Evolutionary conservation across 2,888 invertebrate genomes (phyloP), one percentile per base, ranked within the genome.

Genomic region (Lasioglossum oenotherae): DNA sequence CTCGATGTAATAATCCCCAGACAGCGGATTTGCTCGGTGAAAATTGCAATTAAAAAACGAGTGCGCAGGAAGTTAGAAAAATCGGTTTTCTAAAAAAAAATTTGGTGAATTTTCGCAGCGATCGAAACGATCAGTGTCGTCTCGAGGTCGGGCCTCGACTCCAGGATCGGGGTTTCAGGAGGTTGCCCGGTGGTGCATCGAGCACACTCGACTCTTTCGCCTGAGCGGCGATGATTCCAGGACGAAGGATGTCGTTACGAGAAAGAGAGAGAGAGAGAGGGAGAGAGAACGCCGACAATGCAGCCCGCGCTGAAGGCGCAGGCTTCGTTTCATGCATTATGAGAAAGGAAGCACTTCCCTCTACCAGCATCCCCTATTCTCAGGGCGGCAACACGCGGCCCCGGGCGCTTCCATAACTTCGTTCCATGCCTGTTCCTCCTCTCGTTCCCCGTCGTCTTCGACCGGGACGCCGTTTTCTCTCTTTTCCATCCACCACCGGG

Each of bases 351-450:
- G 85, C 80, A 85, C 87, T 84, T 83, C 80, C 75, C 76, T 80
- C 86, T 76, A 71, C 79, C 79, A 73, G 79, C 78, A 79, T 84
- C 89, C 82, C 88, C 82, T 87, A 74, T 89, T 88, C 86, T 81
- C 85, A 49, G 85, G 76, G 73, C 80, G 81, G 74, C 80, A 67
- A 38, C 69, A 35, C 69, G 69, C 69, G 74, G 89, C 91, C 81
- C 82, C 80, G 80, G 87, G 87, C 86, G 75, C 81, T 89, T 87
- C 91, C 84, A 87, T 91, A 91, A 91, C 90, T 91, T 91, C 78
- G 83, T 87, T 90, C 87, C 80, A 12, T 88, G 73, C 85, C 79
- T 82, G 46, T 74, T 78, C 77, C 69, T 31, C 38, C 57, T 69
- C 69, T 12, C 74, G 41, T 27, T 73, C 77, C 23, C 73, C 49